Percentiles rank a stretch among this genome's conserved stretches.
phyloP scores from a whole-genome alignment of 1,140 invertebrate species.

The Musca vetustissima region DNA sequence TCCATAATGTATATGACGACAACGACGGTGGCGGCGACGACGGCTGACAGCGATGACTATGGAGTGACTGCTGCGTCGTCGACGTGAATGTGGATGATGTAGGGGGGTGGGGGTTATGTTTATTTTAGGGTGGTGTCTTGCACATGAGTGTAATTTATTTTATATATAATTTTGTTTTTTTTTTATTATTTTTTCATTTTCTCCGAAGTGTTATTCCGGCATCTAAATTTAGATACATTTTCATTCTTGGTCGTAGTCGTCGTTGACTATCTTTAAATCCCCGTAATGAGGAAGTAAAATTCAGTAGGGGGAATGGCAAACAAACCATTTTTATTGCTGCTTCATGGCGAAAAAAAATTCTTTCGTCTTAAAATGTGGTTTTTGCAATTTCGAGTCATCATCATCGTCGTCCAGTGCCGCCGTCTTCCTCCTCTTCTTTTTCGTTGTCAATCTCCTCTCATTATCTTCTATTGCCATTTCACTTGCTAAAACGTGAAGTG shows the following conservation, averaged over 20 bases:
- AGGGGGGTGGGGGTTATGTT: slow-evolving; percentile 15
- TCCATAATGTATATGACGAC: too few relatives aligned
- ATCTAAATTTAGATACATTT: too few relatives aligned
- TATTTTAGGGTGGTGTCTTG: slow-evolving; percentile 17
- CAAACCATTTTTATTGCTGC: background rate
- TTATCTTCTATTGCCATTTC: slow-evolving; percentile 6
- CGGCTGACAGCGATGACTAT: too few relatives aligned
- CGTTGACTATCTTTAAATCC: too few relatives aligned
- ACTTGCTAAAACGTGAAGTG: background rate
- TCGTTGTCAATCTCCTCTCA: background rate
- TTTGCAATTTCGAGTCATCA: slow-evolving; percentile 10
- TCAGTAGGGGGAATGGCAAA: background rate
- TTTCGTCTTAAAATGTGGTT: slow-evolving; percentile 15
- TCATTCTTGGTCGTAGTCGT: too few relatives aligned
- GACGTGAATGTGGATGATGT: background rate
- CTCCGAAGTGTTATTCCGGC: too few relatives aligned
- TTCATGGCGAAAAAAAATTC: background rate
- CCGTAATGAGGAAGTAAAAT: too few relatives aligned
- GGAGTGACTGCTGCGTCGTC: too few relatives aligned
- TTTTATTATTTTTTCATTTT: too few relatives aligned
- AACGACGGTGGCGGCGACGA: too few relatives aligned
- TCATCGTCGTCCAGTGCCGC: background rate
- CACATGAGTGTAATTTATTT: background rate
- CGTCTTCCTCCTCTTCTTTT: background rate
- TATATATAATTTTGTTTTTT: too few relatives aligned